A percentile compares a stretch with the other conserved stretches of the same genome.
These are phyloP conservation scores for Sarcophaga rosellei DNA, from an alignment of 2,888 invertebrate species.

Conservation along the genomic window DNA sequence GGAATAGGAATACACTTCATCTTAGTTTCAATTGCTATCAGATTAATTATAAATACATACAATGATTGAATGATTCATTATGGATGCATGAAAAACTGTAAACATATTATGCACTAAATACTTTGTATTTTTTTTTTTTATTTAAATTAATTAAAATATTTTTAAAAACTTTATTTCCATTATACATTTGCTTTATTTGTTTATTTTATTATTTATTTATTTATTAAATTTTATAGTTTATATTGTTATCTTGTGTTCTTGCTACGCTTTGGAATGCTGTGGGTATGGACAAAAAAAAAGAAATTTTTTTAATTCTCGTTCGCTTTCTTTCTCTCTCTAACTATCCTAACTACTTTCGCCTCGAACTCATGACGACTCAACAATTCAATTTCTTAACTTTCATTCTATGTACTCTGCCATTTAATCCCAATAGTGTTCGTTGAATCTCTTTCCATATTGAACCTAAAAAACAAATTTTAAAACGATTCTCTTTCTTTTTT, in stretches of 20 bases:
- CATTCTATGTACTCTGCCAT: background rate
- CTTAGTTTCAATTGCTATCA: too few relatives aligned
- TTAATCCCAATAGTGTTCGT: constrained; percentile 12
- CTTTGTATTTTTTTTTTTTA: too few relatives aligned
- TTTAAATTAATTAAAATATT: too few relatives aligned
- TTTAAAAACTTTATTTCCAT: background rate
- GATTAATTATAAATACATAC: too few relatives aligned
- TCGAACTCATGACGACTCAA: constrained; percentile 5
- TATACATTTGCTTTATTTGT: constrained; percentile 28
- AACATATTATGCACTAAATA: too few relatives aligned
- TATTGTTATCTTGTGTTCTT: constrained; percentile 30
- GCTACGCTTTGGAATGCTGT: constrained; percentile 64
- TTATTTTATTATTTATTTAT: constrained; percentile 35
- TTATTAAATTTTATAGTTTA: constrained; percentile 21
- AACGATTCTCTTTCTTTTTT: background rate
- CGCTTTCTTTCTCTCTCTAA: background rate
- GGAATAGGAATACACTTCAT: too few relatives aligned
- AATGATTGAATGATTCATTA: too few relatives aligned
- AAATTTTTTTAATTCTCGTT: background rate
- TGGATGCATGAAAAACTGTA: too few relatives aligned
- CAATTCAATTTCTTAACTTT: constrained; percentile 23
- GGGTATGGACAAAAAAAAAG: constrained; percentile 31
- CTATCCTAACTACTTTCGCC: background rate
- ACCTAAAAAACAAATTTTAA: background rate
- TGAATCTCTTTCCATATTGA: background rate